Evolutionary conservation across 2,113 vertebrate species (phyloP).

Genomic region (Alethe castanea): DNA sequence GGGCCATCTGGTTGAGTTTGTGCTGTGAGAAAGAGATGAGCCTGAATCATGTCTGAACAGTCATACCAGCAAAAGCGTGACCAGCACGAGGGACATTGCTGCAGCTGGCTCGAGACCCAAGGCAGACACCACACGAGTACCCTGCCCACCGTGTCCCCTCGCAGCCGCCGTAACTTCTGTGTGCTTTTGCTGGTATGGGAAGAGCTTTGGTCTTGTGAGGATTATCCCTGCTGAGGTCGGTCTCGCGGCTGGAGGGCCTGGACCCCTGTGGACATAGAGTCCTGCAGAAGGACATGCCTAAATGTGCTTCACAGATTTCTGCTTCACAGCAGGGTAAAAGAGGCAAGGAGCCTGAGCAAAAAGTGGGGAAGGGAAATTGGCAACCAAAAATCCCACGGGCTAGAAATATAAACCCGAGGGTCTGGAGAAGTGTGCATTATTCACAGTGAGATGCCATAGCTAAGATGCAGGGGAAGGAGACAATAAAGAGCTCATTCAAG

Average conservation of each 20-base stretch:
- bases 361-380: neutral
- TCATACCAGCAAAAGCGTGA: neutral
- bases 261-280: neutral
- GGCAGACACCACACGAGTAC: fast-evolving
- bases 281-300: neutral
- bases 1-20: constrained; percentile 7
- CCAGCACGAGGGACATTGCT: neutral
- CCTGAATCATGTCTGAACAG: neutral
- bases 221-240: neutral
- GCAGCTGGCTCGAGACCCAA: neutral
- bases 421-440: neutral
- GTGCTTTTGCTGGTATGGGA: constrained; percentile 21
- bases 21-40: constrained; percentile 29
- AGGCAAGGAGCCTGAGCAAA: constrained; percentile 15
- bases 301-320: constrained; percentile 42
- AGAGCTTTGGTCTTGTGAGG: constrained; percentile 60
- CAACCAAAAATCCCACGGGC: neutral
- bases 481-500: neutral
- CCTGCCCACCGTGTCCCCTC: fast-evolving
- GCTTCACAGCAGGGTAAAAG: constrained; percentile 8
- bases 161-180: fast-evolving
- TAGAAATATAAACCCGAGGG: neutral
- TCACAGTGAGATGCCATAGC: constrained; percentile 14
- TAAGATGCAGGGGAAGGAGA: neutral
- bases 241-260: neutral